These are phyloP conservation scores for Falco cherrug DNA, from an alignment of 2,797 vertebrate species.

Conservation along the genomic window DNA sequence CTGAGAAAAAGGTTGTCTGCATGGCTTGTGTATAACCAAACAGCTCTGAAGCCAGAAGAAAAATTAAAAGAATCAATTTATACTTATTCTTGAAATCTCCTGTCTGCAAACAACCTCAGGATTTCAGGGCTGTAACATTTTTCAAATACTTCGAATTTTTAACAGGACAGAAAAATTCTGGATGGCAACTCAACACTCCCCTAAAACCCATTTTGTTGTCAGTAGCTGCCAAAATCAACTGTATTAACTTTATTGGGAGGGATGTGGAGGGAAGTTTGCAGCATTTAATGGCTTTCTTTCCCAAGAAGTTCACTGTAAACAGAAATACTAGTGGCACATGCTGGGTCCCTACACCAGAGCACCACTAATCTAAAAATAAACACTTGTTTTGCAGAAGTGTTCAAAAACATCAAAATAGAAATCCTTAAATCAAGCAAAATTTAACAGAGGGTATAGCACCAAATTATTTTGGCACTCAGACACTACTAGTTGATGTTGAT, in stretches of 20 bases:
- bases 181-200: background rate
- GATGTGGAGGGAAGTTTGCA: background rate
- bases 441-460: background rate
- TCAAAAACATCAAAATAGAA: background rate
- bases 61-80: background rate
- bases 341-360: background rate
- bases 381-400: background rate
- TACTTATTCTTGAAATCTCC: background rate
- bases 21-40: background rate
- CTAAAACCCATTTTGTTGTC: background rate
- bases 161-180: background rate
- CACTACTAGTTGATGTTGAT: background rate
- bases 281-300: background rate
- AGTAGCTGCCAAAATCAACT: background rate
- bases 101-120: background rate
- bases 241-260: background rate
- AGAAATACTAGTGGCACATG: background rate
- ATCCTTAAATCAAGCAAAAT: background rate
- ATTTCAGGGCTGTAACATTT: background rate
- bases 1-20: background rate
- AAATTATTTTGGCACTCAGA: background rate
- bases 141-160: background rate
- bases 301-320: background rate
- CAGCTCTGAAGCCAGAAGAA: background rate
- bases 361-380: background rate